Conservation (phyloP, 2,113 vertebrate species). For the Rhabdornis inornatus region DNA sequence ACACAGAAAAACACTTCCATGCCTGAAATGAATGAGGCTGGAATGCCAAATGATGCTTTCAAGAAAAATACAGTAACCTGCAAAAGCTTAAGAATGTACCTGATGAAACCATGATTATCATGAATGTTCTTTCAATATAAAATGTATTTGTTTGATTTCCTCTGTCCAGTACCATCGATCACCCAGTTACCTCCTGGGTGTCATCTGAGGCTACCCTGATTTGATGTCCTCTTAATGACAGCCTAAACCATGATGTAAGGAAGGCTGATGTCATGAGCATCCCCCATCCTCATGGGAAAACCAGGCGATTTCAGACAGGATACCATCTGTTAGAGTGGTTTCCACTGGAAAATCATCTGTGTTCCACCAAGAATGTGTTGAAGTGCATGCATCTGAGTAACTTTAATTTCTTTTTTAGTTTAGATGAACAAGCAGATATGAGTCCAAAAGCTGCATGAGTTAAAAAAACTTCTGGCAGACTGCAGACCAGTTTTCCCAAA, state of each 20-base stretch:
- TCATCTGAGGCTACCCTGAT: not conserved
- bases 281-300: not conserved
- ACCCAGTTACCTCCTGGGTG: not conserved
- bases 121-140: not conserved
- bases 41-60: not conserved
- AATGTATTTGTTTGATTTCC: not conserved
- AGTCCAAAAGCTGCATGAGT: not conserved
- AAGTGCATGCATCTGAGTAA: not conserved
- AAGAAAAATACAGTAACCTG: not conserved
- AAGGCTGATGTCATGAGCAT: not conserved
- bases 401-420: not conserved
- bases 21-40: not conserved
- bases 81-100: not conserved
- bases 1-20: not conserved
- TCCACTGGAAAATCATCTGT: not conserved
- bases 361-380: not conserved
- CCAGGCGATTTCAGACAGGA: not conserved
- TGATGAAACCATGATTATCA: not conserved
- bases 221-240: not conserved
- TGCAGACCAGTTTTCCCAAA: not conserved
- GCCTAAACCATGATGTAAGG: not conserved
- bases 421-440: constrained; percentile 19
- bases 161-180: not conserved
- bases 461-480: not conserved
- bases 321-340: not conserved